A percentile compares a stretch with the other conserved stretches of the same genome.
Evolutionary conservation across 2,113 vertebrate species (phyloP).

Genomic region (Dicerorhinus sumatrensis): DNA sequence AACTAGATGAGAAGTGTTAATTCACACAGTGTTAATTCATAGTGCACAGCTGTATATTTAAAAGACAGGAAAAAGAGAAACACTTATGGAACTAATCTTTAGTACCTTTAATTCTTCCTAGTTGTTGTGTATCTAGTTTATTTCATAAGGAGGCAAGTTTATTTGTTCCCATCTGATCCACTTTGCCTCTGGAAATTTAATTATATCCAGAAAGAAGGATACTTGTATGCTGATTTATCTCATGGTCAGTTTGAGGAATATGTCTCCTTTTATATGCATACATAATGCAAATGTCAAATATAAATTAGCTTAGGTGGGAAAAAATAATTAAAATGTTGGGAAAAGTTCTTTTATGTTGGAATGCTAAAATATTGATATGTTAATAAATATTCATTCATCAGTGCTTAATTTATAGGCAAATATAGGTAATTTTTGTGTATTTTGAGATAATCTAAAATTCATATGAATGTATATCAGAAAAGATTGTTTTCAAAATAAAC

Average conservation of each 20-base stretch:
- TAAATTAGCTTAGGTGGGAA: not conserved
- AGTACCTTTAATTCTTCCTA: not conserved
- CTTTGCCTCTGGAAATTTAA: no score
- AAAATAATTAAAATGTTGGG: not conserved
- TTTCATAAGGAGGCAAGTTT: not conserved
- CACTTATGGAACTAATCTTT: not conserved
- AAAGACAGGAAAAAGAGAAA: not conserved
- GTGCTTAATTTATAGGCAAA: not conserved
- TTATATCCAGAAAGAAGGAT: no score
- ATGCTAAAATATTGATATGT: not conserved
- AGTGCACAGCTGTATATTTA: not conserved
- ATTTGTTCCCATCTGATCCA: not conserved
- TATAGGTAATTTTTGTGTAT: not conserved
- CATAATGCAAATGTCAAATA: not conserved
- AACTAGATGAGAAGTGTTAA: not conserved
- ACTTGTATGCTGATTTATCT: no score
- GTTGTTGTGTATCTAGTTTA: not conserved
- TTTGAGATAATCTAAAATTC: not conserved
- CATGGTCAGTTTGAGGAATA: no score
- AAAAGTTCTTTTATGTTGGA: not conserved
- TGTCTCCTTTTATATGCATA: no score
- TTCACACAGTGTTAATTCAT: not conserved
- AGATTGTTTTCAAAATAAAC: slow-evolving; percentile 50
- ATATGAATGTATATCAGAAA: not conserved
- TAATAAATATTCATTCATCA: not conserved